Conservation (phyloP, 2,797 vertebrate genomes). For the Momotus momota region DNA sequence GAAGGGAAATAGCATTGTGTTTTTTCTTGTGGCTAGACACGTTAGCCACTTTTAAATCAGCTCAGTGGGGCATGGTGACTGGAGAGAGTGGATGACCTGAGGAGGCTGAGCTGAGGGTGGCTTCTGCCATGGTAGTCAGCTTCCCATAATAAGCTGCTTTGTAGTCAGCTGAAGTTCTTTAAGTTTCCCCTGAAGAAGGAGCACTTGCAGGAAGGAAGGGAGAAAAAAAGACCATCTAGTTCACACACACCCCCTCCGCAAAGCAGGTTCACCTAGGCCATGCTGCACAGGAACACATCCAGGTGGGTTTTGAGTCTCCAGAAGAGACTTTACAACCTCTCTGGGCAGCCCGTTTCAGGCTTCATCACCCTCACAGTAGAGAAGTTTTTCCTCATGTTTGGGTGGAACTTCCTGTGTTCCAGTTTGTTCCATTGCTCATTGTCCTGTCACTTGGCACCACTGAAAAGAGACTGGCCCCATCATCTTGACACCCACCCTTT, state of each 20-base stretch:
- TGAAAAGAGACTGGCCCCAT: not conserved
- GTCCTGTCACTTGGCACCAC: not conserved
- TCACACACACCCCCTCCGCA: not conserved
- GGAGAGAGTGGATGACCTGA: not conserved
- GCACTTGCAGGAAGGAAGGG: not conserved
- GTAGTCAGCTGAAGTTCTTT: not conserved
- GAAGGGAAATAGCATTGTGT: not conserved
- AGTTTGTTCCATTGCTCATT: not conserved
- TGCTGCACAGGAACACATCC: not conserved
- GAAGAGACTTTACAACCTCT: not conserved
- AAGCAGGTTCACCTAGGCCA: not conserved
- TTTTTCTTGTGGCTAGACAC: not conserved
- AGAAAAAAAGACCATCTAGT: not conserved
- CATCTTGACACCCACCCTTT: not conserved
- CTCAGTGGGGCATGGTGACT: not conserved
- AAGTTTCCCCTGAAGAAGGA: not conserved
- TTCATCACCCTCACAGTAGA: not conserved
- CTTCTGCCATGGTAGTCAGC: not conserved
- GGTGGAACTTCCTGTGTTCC: not conserved
- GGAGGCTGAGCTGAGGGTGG: not conserved
- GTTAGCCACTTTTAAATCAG: not conserved
- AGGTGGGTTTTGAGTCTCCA: not conserved
- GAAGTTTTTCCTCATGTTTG: not conserved
- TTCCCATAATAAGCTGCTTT: not conserved
- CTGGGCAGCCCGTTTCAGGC: not conserved